These are phyloP conservation scores for Limnephilus rhombicus DNA, from an alignment of 2,888 invertebrate genomes.

Conservation along the genomic window DNA sequence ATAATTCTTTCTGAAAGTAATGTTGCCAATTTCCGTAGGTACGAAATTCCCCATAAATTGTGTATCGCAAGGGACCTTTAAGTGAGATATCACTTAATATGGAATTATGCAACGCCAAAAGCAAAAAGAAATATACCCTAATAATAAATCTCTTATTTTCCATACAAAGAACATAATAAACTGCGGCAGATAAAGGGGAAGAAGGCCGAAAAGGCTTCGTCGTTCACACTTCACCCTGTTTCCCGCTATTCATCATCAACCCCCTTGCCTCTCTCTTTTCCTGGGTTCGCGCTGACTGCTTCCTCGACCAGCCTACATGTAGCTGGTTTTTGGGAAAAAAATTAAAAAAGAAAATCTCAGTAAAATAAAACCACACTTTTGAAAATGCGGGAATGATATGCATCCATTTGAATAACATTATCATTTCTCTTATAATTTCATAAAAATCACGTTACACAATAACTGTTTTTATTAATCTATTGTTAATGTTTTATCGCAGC, in stretches of 20 bases:
- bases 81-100: conserved; percentile 65
- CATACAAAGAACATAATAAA: conserved; percentile 66
- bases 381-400: neutral
- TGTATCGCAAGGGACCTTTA: conserved; percentile 56
- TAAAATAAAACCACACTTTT: neutral
- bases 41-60: conserved; percentile 57
- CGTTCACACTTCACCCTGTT: conserved; percentile 65
- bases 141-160: conserved; percentile 66
- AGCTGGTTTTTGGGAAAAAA: conserved; percentile 2
- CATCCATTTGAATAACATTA: neutral
- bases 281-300: neutral
- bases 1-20: neutral
- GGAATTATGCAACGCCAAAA: conserved; percentile 66
- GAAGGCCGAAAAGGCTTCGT: conserved; percentile 59
- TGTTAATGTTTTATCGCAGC: neutral
- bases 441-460: neutral
- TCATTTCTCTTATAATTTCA: neutral
- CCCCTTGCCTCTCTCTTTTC: neutral
- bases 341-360: conserved; percentile 28
- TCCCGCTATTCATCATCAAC: conserved; percentile 64
- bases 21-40: conserved; percentile 5
- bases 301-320: neutral
- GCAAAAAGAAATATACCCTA: conserved; percentile 62
- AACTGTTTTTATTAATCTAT: neutral
- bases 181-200: conserved; percentile 60